Evolutionary conservation across 2,113 vertebrate genomes (phyloP).

Genomic region (Corythaixoides concolor): DNA sequence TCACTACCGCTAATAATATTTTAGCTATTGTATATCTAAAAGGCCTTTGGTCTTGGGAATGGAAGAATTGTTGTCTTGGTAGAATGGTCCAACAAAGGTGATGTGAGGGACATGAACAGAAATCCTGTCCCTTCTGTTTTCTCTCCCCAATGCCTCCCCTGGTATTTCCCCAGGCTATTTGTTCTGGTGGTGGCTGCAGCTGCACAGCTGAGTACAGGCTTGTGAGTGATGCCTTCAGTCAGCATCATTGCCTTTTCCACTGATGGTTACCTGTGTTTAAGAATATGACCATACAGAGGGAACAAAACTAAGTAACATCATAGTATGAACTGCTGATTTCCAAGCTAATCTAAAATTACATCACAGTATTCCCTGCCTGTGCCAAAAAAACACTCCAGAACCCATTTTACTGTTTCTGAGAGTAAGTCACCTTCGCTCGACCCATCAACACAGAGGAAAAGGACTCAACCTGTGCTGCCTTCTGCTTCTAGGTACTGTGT

Average conservation of each 20-base stretch:
- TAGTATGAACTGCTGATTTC: background rate
- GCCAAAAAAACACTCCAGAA: background rate
- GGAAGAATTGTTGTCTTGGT: background rate
- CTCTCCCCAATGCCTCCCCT: background rate
- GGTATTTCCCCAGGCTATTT: too few species aligned
- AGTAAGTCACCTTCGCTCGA: background rate
- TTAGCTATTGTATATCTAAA: background rate
- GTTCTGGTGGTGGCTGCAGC: background rate
- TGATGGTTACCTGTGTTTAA: background rate
- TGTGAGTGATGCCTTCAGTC: background rate
- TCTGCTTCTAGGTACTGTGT: background rate
- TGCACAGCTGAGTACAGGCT: background rate
- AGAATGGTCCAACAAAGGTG: fast-evolving
- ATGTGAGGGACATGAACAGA: background rate
- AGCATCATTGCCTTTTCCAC: background rate
- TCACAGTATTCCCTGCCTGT: background rate
- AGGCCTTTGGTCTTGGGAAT: background rate
- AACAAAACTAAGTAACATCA: background rate
- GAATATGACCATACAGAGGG: background rate
- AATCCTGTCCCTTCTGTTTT: background rate
- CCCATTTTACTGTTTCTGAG: background rate
- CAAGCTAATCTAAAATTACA: background rate
- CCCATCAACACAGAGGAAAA: background rate
- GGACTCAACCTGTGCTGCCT: background rate
- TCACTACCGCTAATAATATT: background rate